Evolutionary conservation across 2,797 vertebrate genomes (phyloP).

Genomic region (Mormyrops boulengeri): DNA sequence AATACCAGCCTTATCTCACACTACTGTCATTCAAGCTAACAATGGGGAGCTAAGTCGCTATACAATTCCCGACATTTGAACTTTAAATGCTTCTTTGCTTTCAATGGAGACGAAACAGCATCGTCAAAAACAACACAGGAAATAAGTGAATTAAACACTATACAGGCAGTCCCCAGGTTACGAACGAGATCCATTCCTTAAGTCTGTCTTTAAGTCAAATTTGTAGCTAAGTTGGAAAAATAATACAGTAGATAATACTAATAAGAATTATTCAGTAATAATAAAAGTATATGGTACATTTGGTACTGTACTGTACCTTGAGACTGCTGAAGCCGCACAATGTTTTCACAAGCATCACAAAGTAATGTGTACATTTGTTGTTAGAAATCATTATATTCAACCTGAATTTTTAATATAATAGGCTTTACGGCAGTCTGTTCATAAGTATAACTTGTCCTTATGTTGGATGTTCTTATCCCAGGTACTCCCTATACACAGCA

Average conservation of each 20-base stretch:
- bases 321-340: not conserved
- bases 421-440: not conserved
- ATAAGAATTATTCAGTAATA: not conserved
- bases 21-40: constrained; percentile 17
- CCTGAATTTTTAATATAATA: not conserved
- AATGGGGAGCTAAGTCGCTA: constrained; percentile 13
- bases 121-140: not conserved
- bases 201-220: not conserved
- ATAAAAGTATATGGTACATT: not conserved
- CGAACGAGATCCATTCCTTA: not conserved
- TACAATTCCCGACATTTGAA: constrained; percentile 16
- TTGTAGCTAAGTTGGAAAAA: not conserved
- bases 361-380: not conserved
- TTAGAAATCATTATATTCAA: not conserved
- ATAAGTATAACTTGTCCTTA: not conserved
- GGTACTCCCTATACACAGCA: not conserved
- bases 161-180: not conserved
- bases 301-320: not conserved
- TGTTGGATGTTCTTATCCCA: not conserved
- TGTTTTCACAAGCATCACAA: not conserved
- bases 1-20: constrained; percentile 24
- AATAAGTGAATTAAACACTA: not conserved
- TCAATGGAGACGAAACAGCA: not conserved
- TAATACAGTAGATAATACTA: not conserved
- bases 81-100: constrained; percentile 9